Conservation (phyloP, 2,888 invertebrate species). For the Meiosimyza platycephala region DNA sequence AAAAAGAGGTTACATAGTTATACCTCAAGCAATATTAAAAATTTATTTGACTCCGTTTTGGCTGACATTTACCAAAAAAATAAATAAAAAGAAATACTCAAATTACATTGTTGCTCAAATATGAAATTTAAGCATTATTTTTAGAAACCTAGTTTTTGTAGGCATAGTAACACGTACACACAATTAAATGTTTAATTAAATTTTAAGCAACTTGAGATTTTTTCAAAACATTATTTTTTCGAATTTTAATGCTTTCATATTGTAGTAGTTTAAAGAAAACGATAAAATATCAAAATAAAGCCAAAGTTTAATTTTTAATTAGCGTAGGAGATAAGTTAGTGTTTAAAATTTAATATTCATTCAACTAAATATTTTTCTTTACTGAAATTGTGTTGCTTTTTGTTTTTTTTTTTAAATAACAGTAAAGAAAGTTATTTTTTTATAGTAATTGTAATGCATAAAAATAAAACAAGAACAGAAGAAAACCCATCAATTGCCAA, state of each 20-base stretch:
- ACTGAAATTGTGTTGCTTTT: constrained; percentile 15
- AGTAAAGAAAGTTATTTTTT: constrained; percentile 5
- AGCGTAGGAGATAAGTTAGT: constrained; percentile 27
- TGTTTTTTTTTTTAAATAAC: constrained; percentile 30
- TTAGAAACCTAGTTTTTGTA: background rate
- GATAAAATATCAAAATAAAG: constrained; percentile 48
- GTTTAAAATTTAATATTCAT: constrained; percentile 1
- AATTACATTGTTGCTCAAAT: constrained; percentile 26
- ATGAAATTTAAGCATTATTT: constrained; percentile 15
- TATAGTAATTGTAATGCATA: background rate
- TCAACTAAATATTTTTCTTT: background rate
- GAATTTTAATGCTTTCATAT: too few relatives aligned
- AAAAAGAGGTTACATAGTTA: background rate
- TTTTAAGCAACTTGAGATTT: constrained; percentile 35
- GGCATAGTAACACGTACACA: background rate
- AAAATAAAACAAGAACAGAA: constrained; percentile 26
- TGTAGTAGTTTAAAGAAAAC: background rate
- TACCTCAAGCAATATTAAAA: too few relatives aligned
- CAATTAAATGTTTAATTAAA: background rate
- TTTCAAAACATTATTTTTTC: too few relatives aligned
- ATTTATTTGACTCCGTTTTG: too few relatives aligned
- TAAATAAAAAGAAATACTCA: constrained; percentile 13
- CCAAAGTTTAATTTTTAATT: constrained; percentile 62
- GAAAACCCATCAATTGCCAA: constrained; percentile 67
- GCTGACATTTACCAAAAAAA: background rate